A percentile compares a stretch with the other conserved stretches of the same genome.
Evolutionary conservation across 2,888 invertebrate species (phyloP).

Genomic region (Drosophila kanekoi): DNA sequence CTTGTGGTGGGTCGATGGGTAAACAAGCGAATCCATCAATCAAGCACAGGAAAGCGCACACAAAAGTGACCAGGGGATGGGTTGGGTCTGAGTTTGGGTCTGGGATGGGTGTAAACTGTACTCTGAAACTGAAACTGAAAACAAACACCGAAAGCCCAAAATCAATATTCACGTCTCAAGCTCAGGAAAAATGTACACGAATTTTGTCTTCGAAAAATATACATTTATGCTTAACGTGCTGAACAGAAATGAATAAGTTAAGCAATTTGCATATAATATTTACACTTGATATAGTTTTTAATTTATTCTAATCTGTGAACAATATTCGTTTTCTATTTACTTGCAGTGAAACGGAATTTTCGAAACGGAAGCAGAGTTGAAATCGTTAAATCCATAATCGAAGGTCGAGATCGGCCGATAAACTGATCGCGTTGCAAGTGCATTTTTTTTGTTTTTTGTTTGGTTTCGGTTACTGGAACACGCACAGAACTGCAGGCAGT

Average conservation of each 20-base stretch:
- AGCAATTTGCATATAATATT: too few species aligned
- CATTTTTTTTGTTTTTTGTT: slow-evolving; percentile 51
- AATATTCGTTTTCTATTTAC: not conserved
- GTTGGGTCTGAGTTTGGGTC: too few species aligned
- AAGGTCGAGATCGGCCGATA: slow-evolving; percentile 7
- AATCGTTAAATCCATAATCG: slow-evolving; percentile 26
- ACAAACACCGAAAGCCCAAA: slow-evolving; percentile 6
- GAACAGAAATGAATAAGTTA: too few species aligned
- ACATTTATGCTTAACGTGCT: too few species aligned
- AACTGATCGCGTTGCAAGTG: slow-evolving; percentile 49
- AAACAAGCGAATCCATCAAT: slow-evolving; percentile 78
- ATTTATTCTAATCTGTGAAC: not conserved
- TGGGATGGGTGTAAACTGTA: not conserved
- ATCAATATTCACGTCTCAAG: slow-evolving; percentile 35
- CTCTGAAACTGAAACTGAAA: slow-evolving; percentile 16
- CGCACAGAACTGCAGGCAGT: slow-evolving; percentile 23
- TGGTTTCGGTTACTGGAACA: slow-evolving; percentile 29
- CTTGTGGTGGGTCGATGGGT: slow-evolving; percentile 62
- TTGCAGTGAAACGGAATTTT: slow-evolving; percentile 36
- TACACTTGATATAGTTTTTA: not conserved
- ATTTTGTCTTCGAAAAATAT: slow-evolving; percentile 15
- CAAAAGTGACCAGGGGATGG: slow-evolving; percentile 70
- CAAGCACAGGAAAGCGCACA: slow-evolving; percentile 67
- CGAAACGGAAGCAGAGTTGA: slow-evolving; percentile 1
- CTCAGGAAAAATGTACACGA: slow-evolving; percentile 39